Evolutionary conservation across 2,113 vertebrate species (phyloP), one percentile per base, ranked within the genome.

Genomic region (Sprattus sprattus): DNA sequence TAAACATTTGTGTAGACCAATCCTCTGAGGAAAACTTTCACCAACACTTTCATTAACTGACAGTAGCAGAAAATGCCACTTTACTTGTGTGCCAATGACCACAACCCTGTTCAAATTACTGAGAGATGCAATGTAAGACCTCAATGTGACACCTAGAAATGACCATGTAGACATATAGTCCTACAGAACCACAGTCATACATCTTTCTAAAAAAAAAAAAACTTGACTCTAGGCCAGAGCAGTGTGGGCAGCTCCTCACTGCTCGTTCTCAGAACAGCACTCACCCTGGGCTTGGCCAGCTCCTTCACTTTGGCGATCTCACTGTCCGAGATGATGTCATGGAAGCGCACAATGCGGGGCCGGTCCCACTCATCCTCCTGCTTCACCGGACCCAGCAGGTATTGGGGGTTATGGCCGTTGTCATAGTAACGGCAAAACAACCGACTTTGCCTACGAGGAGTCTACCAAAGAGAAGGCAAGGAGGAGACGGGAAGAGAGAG

Each of bases 301-400:
- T 97, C 95, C 92, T 99, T 99, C 88, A 99, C 91, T 11, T 88
- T 96, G 88, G 95, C 95, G 0, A 98, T 99, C 94, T 99, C 98
- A 25, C 93, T 91, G 80, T 99, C 96, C 0, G 97, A 98, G 92
- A 99, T 97, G 90, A 99, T 96, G 92, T 99, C 95, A 64, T 97
- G 88, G 94, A 95, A 99, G 71, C 98, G 97, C 86, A 99, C 95
- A 18, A 99, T 98, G 13, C 95, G 96, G 6, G 98, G 98, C 2
- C 93, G 95, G 92, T 99, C 97, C 98, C 98, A 99, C 89, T 99
- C 98, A 1, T 99, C 98, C 83, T 99, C 97, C 93, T 97, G 96
- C 89, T 97, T 98, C 84, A 95, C 93, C 0, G 98, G 98, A 50
- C 94, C 90, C 90, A 99, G 92, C 78, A 99, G 90, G 87, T 95